Evolutionary conservation across 2,113 vertebrate species (phyloP).

Genomic region (Perca flavescens): DNA sequence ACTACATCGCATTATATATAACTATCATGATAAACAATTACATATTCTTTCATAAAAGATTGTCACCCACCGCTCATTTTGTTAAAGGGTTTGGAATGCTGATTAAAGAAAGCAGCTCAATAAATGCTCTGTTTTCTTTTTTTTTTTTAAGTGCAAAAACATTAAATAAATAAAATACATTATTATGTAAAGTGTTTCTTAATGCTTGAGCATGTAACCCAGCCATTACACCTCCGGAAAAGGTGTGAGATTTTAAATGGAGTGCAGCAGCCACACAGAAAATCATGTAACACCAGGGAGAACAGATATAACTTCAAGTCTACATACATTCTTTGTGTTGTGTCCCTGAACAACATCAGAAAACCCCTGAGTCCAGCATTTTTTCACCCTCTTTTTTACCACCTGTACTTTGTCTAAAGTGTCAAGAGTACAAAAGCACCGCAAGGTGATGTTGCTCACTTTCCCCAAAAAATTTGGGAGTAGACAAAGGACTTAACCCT

Average conservation of each 20-base stretch:
- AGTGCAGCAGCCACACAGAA: constrained; percentile 29
- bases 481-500: constrained; percentile 53
- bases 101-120: background rate
- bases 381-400: background rate
- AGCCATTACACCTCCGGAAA: constrained; percentile 3
- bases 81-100: background rate
- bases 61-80: background rate
- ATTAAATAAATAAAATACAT: background rate
- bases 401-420: constrained; percentile 50
- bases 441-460: constrained; percentile 53
- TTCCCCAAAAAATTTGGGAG: constrained; percentile 50
- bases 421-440: constrained; percentile 51
- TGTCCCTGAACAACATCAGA: constrained; percentile 29
- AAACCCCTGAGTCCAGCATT: constrained; percentile 22
- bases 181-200: constrained; percentile 1
- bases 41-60: background rate
- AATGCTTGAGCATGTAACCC: constrained; percentile 1
- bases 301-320: constrained; percentile 40
- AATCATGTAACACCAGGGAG: constrained; percentile 35
- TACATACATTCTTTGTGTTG: constrained; percentile 10
- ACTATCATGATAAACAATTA: background rate
- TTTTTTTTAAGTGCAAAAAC: background rate
- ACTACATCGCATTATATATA: background rate
- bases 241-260: constrained; percentile 16
- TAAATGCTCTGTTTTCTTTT: background rate